Evolutionary conservation across 2,888 invertebrate genomes (phyloP), one percentile per base, ranked within the genome.

Genomic region (Alloplasta piceator): DNA sequence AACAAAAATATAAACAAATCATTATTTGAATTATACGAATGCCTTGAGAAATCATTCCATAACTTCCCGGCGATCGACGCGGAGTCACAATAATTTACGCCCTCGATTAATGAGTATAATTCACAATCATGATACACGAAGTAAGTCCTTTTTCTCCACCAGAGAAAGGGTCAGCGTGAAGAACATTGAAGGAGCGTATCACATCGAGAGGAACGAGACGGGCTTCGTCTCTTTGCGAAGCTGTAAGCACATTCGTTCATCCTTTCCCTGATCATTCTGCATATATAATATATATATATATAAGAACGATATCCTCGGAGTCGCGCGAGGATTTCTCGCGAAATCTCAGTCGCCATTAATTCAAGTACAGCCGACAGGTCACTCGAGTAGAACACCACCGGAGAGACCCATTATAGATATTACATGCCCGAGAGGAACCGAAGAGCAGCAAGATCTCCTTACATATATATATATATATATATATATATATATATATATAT

Each of bases 271-370:
- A 50, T 48, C 71, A 56, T 26, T 70, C 41, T n/a, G 10, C 61
- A n/a, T 10, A n/a, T 68, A 39, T 55, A 14, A 16, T n/a, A 6
- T 72, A n/a, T 10, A n/a, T 68, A 39, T 55, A 14, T 68, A 55
- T 36, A 12, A 41, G 56, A 56, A 50, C 55, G 74, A 61, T 70
- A 77, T 78, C 41, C 67, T 16, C 73, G 71, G 26, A 26, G 68
- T 63, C 72, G 76, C 78, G 82, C 74, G 72, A 77, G 74, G 26
- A 81, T 85, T 85, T 86, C 84, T 84, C 88, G 90, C 89, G 88
- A 91, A 91, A 91, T 92, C 92, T 91, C 91, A 89, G 87, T 87
- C 87, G 91, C 91, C 92, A 92, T 92, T 91, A 91, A 91, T 91
- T 91, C 88, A 87, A 85, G 83, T 68, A 71, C 86, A 85, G 87